Percentiles rank a stretch among this genome's conserved stretches.
phyloP scores from a whole-genome alignment of 2,888 invertebrate genomes.

The Himalopsyche kuldschensis region DNA sequence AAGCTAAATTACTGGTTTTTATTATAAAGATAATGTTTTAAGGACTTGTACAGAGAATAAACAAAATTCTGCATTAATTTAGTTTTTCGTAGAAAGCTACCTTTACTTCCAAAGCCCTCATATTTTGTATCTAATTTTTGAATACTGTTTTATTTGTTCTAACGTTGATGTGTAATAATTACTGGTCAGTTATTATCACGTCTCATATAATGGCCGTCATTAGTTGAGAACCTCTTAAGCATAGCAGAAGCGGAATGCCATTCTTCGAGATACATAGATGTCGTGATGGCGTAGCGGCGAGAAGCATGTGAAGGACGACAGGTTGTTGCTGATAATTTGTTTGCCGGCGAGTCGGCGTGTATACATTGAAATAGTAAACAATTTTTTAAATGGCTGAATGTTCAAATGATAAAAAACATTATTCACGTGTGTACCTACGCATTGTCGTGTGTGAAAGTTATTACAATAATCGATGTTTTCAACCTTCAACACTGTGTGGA shows the following conservation, averaged over 20 bases:
- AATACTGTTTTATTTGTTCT: no score
- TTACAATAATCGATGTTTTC: not conserved
- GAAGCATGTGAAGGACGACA: conserved; percentile 38
- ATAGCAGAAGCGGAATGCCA: not conserved
- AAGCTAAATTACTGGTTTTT: no score
- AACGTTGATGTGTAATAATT: no score
- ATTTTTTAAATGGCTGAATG: not conserved
- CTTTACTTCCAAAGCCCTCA: no score
- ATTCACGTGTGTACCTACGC: not conserved
- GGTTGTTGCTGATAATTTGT: conserved; percentile 24
- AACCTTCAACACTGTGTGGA: not conserved
- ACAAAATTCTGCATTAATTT: no score
- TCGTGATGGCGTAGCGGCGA: conserved; percentile 9
- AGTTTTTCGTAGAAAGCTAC: no score
- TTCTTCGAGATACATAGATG: conserved; percentile 9
- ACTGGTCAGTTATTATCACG: no score
- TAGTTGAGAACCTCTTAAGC: no score
- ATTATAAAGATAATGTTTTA: no score
- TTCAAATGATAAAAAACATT: not conserved
- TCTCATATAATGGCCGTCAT: no score
- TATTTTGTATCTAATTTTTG: no score
- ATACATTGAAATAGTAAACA: not conserved
- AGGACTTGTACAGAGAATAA: no score
- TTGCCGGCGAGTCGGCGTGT: not conserved
- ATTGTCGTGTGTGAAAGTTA: not conserved